Percentiles rank a stretch among this genome's conserved stretches.
Evolutionary conservation across 2,113 vertebrate species (phyloP).

Genomic region (Atlantisia rogersi): DNA sequence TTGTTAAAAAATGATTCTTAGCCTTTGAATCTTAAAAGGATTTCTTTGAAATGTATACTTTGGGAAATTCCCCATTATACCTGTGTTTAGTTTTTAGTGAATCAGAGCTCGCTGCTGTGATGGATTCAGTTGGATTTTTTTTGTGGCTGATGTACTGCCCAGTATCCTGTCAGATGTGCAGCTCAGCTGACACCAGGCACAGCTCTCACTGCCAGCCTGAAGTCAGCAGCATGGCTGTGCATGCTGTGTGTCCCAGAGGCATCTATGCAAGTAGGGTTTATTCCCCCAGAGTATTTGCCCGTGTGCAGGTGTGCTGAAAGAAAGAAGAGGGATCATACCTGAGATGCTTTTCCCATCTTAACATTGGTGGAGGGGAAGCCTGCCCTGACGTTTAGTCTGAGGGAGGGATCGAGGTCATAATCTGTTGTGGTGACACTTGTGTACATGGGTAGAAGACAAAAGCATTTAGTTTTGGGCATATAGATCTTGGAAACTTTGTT

Average conservation of each 20-base stretch:
- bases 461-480: not conserved
- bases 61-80: not conserved
- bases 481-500: not conserved
- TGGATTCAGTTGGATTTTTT: not conserved
- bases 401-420: not conserved
- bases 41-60: not conserved
- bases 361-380: not conserved
- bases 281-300: not conserved
- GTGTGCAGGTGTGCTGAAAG: not conserved
- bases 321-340: not conserved
- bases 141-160: not conserved
- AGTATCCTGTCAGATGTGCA: not conserved
- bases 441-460: not conserved
- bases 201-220: not conserved
- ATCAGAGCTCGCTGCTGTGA: not conserved
- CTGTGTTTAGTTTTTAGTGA: not conserved
- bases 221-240: not conserved
- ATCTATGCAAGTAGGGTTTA: not conserved
- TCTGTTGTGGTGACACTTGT: rapidly evolving
- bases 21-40: not conserved
- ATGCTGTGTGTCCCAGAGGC: rapidly evolving
- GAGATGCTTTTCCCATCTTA: not conserved
- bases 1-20: not conserved
- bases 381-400: not conserved
- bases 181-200: not conserved